phyloP scores from a whole-genome alignment of 2,888 invertebrate species.

The Apamea monoglypha region DNA sequence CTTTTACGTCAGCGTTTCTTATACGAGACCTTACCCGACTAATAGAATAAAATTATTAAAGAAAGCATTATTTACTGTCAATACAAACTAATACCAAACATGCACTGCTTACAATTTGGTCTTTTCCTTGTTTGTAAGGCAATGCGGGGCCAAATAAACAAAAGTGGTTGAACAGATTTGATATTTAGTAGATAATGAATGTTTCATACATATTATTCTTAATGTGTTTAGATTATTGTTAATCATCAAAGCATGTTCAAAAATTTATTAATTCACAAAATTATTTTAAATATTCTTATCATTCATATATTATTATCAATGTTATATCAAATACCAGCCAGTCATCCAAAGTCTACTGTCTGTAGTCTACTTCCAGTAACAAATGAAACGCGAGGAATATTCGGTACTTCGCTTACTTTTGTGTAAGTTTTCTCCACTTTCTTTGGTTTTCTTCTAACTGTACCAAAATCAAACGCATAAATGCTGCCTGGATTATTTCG shows the following conservation, averaged over 20 bases:
- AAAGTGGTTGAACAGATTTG: conserved; percentile 13
- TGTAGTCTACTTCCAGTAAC: conserved; percentile 89
- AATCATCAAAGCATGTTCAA: conserved; percentile 27
- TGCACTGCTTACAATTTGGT: conserved; percentile 32
- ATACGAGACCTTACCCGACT: conserved; percentile 56
- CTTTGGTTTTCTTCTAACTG: conserved; percentile 81
- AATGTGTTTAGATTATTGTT: conserved; percentile 13
- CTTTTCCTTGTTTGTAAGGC: conserved; percentile 5
- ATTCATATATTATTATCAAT: background rate
- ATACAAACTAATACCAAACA: conserved; percentile 26
- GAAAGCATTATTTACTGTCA: conserved; percentile 36
- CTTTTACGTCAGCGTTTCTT: conserved; percentile 82
- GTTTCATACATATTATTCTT: conserved; percentile 16
- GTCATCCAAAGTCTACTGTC: conserved; percentile 89
- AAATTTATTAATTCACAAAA: conserved; percentile 7
- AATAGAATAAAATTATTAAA: conserved; percentile 18
- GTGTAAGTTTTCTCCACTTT: conserved; percentile 77
- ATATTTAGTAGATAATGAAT: conserved; percentile 13
- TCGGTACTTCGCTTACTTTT: conserved; percentile 80
- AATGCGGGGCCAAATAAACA: conserved; percentile 15
- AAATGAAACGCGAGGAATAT: conserved; percentile 89
- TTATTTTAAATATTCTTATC: conserved; percentile 18
- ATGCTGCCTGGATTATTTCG: conserved; percentile 89
- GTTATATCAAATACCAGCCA: conserved; percentile 4
- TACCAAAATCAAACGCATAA: conserved; percentile 90